Evolutionary conservation across 2,113 vertebrate species (phyloP).

Genomic region (Cyanocitta stelleri): DNA sequence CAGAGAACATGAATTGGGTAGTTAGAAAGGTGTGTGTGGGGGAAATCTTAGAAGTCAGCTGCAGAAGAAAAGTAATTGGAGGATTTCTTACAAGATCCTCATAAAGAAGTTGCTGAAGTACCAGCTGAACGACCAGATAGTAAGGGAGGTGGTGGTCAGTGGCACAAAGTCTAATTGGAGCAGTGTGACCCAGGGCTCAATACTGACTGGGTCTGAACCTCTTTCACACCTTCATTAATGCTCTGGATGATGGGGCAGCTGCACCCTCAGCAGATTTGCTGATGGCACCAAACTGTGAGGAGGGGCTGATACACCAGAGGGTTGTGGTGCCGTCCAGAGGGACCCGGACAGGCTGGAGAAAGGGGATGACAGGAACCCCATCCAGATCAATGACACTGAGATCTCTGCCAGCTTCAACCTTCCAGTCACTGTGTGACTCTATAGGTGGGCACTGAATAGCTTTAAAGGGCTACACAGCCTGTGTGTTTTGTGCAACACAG

Average conservation of each 20-base stretch:
- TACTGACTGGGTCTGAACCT: not conserved
- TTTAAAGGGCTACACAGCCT: not conserved
- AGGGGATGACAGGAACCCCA: not conserved
- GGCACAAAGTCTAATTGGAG: not conserved
- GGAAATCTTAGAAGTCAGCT: not conserved
- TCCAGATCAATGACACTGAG: not conserved
- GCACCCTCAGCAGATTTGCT: not conserved
- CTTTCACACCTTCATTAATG: not conserved
- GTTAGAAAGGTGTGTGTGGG: fast-evolving
- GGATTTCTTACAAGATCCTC: not conserved
- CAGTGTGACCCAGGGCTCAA: not conserved
- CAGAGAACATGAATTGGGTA: not conserved
- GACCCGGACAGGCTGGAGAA: not conserved
- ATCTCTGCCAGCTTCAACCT: not conserved
- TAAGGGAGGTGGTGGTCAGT: not conserved
- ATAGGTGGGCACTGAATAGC: not conserved
- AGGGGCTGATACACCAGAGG: not conserved
- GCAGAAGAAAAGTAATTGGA: not conserved
- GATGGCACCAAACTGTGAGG: not conserved
- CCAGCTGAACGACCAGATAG: not conserved
- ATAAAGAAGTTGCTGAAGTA: not conserved
- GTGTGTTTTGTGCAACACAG: not conserved
- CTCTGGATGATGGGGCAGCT: not conserved
- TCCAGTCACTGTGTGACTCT: not conserved
- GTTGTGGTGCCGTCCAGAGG: fast-evolving